Evolutionary conservation across 2,888 invertebrate genomes (phyloP), one percentile per base, ranked within the genome.

Genomic region (Diarsia brunnea): DNA sequence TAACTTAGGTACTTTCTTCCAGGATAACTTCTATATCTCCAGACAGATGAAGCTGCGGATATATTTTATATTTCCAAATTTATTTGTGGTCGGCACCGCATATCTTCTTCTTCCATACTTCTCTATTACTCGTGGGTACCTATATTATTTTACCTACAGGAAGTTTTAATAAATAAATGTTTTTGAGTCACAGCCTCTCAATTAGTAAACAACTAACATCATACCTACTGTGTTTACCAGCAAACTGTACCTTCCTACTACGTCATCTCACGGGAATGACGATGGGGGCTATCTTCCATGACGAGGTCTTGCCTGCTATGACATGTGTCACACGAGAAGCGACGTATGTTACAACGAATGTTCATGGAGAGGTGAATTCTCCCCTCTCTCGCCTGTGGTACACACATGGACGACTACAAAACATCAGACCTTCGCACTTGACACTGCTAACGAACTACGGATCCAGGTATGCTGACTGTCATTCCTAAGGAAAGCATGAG

Each of bases 231-330:
- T 43, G 77, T 64, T 49, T 24, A 55, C 16, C 12, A 55, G 27
- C 14, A 27, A 79, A n/a, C 24, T 31, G 11, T 43, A 51, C 21
- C 64, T 49, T 31, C 71, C 45, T 27, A 0, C 0, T 31, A 53
- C 79, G 79, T 78, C 80, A 79, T 14, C 0, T 0, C 14, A 79
- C 8, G 45, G 58, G 31, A 51, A 11, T 51, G 58, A 31, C 51
- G 55, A 53, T 27, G 49, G 79, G 4, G 19, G 14, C 0, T n/a
- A 19, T 27, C 10, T 63, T 19, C 49, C 14, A 24, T 77, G 78
- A 45, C 51, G 61, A 68, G 4, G 38, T 8, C 43, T 21, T 31
- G 21, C 24, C 16, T 45, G 12, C 2, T 31, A 8, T 38, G 38
- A 38, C 38, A 38, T 75, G 68, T 51, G 67, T 67, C 67, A 75